Evolutionary conservation across 2,888 invertebrate species (phyloP).

Genomic region (Gymnosoma rotundatum): DNA sequence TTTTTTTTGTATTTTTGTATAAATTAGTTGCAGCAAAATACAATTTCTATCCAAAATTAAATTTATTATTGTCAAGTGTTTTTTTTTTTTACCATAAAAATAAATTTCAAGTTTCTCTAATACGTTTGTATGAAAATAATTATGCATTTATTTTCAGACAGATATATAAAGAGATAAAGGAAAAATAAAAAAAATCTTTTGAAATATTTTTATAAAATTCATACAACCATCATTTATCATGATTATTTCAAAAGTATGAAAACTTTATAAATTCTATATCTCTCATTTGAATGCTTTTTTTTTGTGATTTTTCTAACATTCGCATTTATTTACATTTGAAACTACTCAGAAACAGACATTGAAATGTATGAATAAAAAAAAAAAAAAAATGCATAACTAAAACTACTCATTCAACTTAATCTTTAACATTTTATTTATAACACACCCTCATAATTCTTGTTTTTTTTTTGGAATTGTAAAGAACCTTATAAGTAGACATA

Average conservation of each 20-base stretch:
- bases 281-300: slow-evolving; percentile 17
- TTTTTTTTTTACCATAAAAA: background rate
- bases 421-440: slow-evolving; percentile 9
- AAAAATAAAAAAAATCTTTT: background rate
- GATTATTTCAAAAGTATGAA: slow-evolving; percentile 56
- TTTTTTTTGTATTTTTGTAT: too few species aligned
- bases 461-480: background rate
- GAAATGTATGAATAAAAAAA: background rate
- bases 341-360: slow-evolving; percentile 20
- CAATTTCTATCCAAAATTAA: background rate
- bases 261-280: slow-evolving; percentile 15
- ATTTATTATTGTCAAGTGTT: background rate
- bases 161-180: background rate
- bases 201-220: slow-evolving; percentile 27
- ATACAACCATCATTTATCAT: slow-evolving; percentile 55
- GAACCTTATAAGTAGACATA: background rate
- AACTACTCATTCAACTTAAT: slow-evolving; percentile 18
- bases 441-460: slow-evolving; percentile 28
- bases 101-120: slow-evolving; percentile 1
- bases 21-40: slow-evolving; percentile 1
- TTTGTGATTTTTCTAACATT: slow-evolving; percentile 38
- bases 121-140: slow-evolving; percentile 12
- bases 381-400: background rate
- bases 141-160: slow-evolving; percentile 10
- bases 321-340: slow-evolving; percentile 51